A percentile compares a stretch with the other conserved stretches of the same genome.
These are phyloP conservation scores for Crocidura indochinensis DNA, from an alignment of 2,797 vertebrate species.

Conservation along the genomic window DNA sequence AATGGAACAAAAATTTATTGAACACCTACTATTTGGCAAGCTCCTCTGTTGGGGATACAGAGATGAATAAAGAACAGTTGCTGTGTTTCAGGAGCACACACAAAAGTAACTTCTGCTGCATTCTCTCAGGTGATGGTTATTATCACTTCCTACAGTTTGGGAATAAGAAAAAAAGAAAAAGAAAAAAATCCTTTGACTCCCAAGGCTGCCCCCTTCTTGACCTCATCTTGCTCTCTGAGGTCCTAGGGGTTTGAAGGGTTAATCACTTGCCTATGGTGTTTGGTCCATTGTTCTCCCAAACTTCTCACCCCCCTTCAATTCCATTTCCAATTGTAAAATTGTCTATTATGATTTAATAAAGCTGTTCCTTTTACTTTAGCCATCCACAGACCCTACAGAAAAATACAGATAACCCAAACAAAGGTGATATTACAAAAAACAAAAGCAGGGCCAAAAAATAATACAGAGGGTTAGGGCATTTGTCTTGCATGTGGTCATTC, in stretches of 20 bases:
- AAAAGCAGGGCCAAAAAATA: no score
- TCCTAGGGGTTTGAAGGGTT: slow-evolving; percentile 61
- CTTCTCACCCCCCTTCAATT: not conserved
- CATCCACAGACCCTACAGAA: slow-evolving; percentile 55
- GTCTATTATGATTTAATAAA: slow-evolving; percentile 41
- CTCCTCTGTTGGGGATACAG: slow-evolving; percentile 74
- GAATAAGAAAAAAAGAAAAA: not conserved
- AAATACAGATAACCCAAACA: slow-evolving; percentile 53
- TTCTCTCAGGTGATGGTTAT: slow-evolving; percentile 62
- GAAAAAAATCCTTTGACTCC: slow-evolving; percentile 55
- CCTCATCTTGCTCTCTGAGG: not conserved
- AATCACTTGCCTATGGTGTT: slow-evolving; percentile 64
- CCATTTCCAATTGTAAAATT: slow-evolving; percentile 60
- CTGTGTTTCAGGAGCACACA: slow-evolving; percentile 27
- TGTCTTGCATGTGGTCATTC: no score
- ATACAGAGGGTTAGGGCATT: no score
- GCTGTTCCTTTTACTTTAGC: slow-evolving; percentile 23
- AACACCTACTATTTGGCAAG: slow-evolving; percentile 80
- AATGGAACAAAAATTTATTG: slow-evolving; percentile 76
- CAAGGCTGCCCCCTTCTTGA: slow-evolving; percentile 33
- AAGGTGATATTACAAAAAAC: not conserved
- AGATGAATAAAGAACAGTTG: slow-evolving; percentile 68
- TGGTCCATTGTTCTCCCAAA: slow-evolving; percentile 50
- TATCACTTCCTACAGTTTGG: slow-evolving; percentile 41
- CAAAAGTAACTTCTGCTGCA: slow-evolving; percentile 64